Evolutionary conservation across 2,797 vertebrate genomes (phyloP), one percentile per base, ranked within the genome.

Genomic region (Ctenopoma multispine): DNA sequence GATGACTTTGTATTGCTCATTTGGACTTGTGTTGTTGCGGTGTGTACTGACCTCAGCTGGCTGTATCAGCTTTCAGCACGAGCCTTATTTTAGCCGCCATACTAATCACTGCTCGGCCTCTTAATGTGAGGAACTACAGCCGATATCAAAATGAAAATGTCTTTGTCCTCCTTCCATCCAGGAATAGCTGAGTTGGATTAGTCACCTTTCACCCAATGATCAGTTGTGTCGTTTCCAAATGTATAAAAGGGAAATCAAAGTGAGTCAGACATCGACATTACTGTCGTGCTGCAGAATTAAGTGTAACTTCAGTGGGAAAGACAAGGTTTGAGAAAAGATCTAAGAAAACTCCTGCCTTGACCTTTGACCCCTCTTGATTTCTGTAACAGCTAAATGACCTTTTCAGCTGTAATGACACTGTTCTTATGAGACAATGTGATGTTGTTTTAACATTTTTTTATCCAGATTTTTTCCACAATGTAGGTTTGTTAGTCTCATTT

Each of bases 21-120:
- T 49, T 71, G 48, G 48, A 73, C 20, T 50, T 63, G 77, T 58
- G 55, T 50, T 69, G 60, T 62, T 55, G 49, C 27, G 41, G 61
- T 48, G 51, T 48, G 27, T 27, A 5, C 77, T 78, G 73, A 76
- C 63, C 70, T 68, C 80, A 65, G 77, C 72, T 70, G 67, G 31
- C 64, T 46, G 79, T 76, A 84, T 88, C 85, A 85, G 48, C 79
- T 90, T 88, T 87, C 87, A 83, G 60, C 73, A 29, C 62, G 77
- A 54, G 74, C 67, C 84, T 91, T 90, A 83, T 84, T 92, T 84
- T 90, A 91, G 81, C 69, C 58, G 3, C 63, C 24, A 10, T 57
- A 29, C 69, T 77, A 77, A 80, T 87, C 84, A 38, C 60, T 0
- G 27, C 59, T 46, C 21, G 5, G 43, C 60, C 62, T 77, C 53